A percentile compares a stretch with the other conserved stretches of the same genome.
Evolutionary conservation across 1,140 invertebrate genomes (phyloP).

Genomic region (Meloidogyne floridensis): DNA sequence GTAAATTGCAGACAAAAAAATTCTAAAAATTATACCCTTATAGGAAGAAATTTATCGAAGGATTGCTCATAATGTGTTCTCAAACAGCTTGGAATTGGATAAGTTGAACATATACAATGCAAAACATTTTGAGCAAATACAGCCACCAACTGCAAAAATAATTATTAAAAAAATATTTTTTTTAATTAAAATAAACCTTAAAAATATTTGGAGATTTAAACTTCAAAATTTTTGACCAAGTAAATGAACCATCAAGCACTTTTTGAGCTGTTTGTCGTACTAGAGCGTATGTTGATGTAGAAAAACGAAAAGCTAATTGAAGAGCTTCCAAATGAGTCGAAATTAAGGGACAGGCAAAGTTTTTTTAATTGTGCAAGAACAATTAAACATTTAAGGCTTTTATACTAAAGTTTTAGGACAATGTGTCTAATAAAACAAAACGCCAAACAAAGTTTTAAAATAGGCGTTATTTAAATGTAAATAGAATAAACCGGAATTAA

Average conservation of each 20-base stretch:
- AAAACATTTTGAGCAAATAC: slow-evolving; percentile 70
- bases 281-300: slow-evolving; percentile 59
- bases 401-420: too few species aligned
- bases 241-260: slow-evolving; percentile 71
- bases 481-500: too few species aligned
- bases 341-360: too few species aligned
- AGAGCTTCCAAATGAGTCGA: too few species aligned
- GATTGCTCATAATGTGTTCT: slow-evolving; percentile 68
- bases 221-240: slow-evolving; percentile 54
- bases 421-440: too few species aligned
- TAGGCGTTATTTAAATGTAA: too few species aligned
- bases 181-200: slow-evolving; percentile 20
- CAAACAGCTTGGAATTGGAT: slow-evolving; percentile 72
- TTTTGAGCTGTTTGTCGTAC: slow-evolving; percentile 73
- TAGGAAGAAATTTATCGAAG: slow-evolving; percentile 76
- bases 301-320: too few species aligned
- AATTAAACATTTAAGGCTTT: too few species aligned
- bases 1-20: neutral
- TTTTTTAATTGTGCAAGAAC: too few species aligned
- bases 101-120: slow-evolving; percentile 71
- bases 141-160: slow-evolving; percentile 35
- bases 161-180: slow-evolving; percentile 52
- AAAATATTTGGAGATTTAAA: slow-evolving; percentile 53
- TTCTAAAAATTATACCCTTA: slow-evolving; percentile 69
- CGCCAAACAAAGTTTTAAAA: too few species aligned